Conservation (phyloP, 2,888 invertebrate species). For the Microctonus aethiopoides region DNA sequence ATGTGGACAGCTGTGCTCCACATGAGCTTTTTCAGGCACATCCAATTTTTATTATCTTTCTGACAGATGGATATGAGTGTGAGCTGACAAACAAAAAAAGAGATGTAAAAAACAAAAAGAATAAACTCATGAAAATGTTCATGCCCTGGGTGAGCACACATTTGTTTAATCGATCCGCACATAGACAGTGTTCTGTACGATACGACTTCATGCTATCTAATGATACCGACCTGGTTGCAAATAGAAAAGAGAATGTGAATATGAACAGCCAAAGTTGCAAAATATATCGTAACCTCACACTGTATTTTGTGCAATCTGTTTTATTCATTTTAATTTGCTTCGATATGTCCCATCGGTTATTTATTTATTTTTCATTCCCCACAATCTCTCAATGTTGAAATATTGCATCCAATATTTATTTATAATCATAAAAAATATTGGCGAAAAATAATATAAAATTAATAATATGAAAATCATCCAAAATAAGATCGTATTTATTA, state of each 20-base stretch:
- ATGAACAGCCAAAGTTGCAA: background rate
- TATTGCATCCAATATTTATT: background rate
- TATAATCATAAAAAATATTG: background rate
- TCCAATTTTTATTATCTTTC: background rate
- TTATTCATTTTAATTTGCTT: background rate
- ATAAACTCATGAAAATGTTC: background rate
- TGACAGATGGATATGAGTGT: background rate
- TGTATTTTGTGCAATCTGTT: background rate
- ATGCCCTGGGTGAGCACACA: constrained; percentile 13
- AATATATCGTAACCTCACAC: background rate
- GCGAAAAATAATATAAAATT: no score
- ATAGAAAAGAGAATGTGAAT: background rate
- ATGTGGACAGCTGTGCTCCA: background rate
- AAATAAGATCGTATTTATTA: no score
- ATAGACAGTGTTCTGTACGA: background rate
- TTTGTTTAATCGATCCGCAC: constrained; percentile 31
- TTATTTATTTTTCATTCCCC: background rate
- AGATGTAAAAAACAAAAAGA: background rate
- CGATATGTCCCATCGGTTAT: no score
- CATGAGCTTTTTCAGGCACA: background rate
- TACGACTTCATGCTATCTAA: constrained; percentile 15
- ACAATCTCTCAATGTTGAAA: background rate
- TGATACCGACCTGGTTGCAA: constrained; percentile 18
- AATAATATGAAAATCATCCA: no score
- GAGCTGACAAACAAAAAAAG: background rate